Base-by-base conservation (phyloP, 1,140 invertebrate genomes). In the Drosophila subpulchrella region DNA sequence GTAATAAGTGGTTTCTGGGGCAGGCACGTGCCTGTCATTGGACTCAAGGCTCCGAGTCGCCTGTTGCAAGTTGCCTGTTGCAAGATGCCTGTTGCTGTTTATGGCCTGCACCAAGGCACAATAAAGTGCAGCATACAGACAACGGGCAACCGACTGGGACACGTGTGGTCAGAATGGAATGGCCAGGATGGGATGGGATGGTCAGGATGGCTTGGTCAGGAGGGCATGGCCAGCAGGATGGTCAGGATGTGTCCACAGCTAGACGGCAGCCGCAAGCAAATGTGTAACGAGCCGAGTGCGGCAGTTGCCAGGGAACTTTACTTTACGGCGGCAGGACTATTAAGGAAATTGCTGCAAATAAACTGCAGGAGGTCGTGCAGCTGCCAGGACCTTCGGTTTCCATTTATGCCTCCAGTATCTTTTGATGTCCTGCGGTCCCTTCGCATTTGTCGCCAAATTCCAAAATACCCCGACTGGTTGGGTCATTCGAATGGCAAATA, bases 321-420 rank as follows among this genome's bases (percentile, higher is more conserved):
- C 44, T 68, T 66, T 76, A 36, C 44, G 61, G 42, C 68, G 61
- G 79, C 66, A 73, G 66, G 81, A 78, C 78, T 88, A 88, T 88
- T 86, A 88, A 67, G 83, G 75, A 86, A 86, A 88, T 86, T 70
- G 75, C 59, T 44, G 79, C 63, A 83, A 63, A 83, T 88, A 77
- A 89, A 83, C 63, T 81, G 71, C 75, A 77, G 54, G 47, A 84
- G 56, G 15, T 55, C 41, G 27, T 81, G 30, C 36, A 38, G 47
- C 34, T 42, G 32, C 13, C 44, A 13, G 13, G 58, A 17, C 12
- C n/a, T n/a, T 15, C 42, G 4, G n/a, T 15, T 20, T 27, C 15
- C 17, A n/a, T 44, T 62, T 24, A 32, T 32, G 42, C 15, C 11
- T 3, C n/a, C n/a, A 15, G 34, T 32, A 12, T 59, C 55, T 51